Conservation (phyloP, 2,113 vertebrate genomes). For the Mandrillus leucophaeus region DNA sequence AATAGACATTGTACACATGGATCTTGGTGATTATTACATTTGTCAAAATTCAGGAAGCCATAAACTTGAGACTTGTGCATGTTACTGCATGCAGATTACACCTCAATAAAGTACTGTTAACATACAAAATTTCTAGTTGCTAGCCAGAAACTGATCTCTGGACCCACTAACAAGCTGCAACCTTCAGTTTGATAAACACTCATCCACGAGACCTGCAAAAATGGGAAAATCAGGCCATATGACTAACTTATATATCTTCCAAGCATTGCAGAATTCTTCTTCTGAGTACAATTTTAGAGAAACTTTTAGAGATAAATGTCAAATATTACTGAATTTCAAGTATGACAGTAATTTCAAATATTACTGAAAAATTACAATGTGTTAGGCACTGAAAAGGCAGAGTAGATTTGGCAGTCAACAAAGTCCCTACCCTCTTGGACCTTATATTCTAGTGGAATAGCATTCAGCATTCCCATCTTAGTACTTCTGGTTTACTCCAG, state of each 20-base stretch:
- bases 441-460: not conserved
- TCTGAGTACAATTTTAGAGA: not conserved
- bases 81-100: not conserved
- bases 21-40: not conserved
- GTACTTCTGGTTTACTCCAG: not conserved
- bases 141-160: not conserved
- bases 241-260: not conserved
- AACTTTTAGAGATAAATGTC: not conserved
- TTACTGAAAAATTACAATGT: not conserved
- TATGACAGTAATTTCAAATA: not conserved
- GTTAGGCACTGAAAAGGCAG: not conserved
- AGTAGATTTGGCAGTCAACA: not conserved
- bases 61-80: not conserved
- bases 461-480: not conserved
- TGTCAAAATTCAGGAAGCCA: conserved; percentile 40
- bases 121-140: not conserved
- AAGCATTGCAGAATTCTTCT: not conserved
- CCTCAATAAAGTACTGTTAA: not conserved
- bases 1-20: not conserved
- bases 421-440: not conserved
- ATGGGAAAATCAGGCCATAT: not conserved
- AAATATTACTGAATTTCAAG: not conserved
- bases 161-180: not conserved
- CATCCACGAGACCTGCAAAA: not conserved
- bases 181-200: not conserved